Base-by-base conservation (phyloP, 1,140 invertebrate species). In the Pemphigus obesinymphae region DNA sequence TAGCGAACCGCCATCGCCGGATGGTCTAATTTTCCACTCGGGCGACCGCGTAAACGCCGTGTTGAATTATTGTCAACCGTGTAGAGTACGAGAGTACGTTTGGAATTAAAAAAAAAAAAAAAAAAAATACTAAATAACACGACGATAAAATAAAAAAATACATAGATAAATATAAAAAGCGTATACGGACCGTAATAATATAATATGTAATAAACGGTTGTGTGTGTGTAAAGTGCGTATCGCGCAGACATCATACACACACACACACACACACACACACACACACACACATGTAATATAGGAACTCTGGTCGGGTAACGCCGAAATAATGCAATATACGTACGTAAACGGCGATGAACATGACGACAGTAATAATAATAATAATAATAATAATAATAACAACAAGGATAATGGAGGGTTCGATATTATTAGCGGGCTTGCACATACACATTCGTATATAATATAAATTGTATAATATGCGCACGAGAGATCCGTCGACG, bases 51-150 rank as follows among this genome's bases (percentile, higher is more conserved):
- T 80, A 80, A 80, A 80, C 76, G 53, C 13, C 63, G 55, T 80
- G 76, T 80, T 45, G 76, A 63, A 80, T 78, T 78, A 78, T 80
- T 80, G 76, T 80, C 76, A 80, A 80, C 75, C 53, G 50, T 76
- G 20, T n/a, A n/a, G n/a, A n/a, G n/a, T 63, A 61, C 23, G 34
- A 26, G 23, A 26, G 23, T 10, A 17, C 10, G 43, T 70, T 72
- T 29, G 0, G 43, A 80, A 80, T 80, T 63, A 50, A 20, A 50
- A 31, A 45, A 45, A 6, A 45, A 50, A 50, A 17, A 73, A 17
- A 73, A 55, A 40, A 31, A 29, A 43, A 37, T 20, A 70, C 40
- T 45, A 45, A 70, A 70, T 29, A 45, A 70, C 37, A 29, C 68
- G 68, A 80, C 26, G 55, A 80, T 3, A 23, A 40, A 10, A 34